Base-by-base conservation (phyloP, 2,113 vertebrate species). In the Psittacara wagleri region DNA sequence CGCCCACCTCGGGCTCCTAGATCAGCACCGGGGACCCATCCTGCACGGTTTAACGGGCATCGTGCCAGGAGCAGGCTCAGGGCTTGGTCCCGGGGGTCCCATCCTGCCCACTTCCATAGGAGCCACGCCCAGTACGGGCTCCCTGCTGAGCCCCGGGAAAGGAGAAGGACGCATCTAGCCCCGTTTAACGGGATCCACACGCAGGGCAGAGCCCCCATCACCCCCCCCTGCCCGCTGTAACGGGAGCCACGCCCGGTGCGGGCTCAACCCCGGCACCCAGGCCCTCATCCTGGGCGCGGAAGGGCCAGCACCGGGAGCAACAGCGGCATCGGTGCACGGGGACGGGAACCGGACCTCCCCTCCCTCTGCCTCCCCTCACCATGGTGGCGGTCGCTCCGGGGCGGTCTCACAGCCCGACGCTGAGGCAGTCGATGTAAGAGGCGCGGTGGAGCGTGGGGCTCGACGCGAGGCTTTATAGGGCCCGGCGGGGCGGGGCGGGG, bases 341-440 rank as follows among this genome's bases (percentile, higher is more conserved):
- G 33, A 14, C 20, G 33, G 19, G 55, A 14, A n/a, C 33, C 33
- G 55, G 33, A 4, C 20, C 55, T 33, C 68, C 76, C 48, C 61
- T n/a, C 61, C 86, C 35, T 16, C 10, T 25, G 20, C 73, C 8
- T 14, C 8, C 37, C 11, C 91, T 93, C 86, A 93, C 91, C 86
- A 93, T 93, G 91, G 80, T 28, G 86, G 74, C 80, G 80, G 74
- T 93, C 31, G 74, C 46, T 93, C 80, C 80, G 90, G 90, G 90
- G 72, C 59, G 41, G 74, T 93, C 91, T 93, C 86, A 93, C 91
- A 93, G 91, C 80, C 91, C 91, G 91, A 92, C 91, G 91, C 85
- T 92, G 91, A 88, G 46, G 91, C 85, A 41, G 91, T 92, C 91
- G 91, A 92, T 92, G 91, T 92, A 92, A 92, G 91, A 88, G 41